phyloP scores from a whole-genome alignment of 2,113 vertebrate species.

The Pandion haliaetus region DNA sequence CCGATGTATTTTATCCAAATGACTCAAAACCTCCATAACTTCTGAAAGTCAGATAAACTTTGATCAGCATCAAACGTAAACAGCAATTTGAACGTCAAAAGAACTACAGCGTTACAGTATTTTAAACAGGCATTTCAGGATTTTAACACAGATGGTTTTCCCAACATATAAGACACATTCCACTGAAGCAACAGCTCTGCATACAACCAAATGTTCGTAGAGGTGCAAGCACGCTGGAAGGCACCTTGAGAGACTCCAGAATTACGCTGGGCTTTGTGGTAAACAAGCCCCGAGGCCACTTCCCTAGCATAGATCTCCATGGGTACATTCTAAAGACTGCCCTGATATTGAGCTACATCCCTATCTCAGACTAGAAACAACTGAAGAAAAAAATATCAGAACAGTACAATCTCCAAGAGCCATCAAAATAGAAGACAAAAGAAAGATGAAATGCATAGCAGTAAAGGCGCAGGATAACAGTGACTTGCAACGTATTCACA shows the following conservation, averaged over 20 bases:
- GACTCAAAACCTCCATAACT: slow-evolving; percentile 72
- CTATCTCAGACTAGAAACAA: neutral
- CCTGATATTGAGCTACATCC: neutral
- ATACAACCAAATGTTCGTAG: neutral
- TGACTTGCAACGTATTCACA: rapidly evolving
- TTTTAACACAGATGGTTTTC: neutral
- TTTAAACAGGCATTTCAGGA: slow-evolving; percentile 28
- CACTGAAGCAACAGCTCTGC: neutral
- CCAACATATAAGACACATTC: neutral
- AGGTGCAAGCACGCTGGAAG: neutral
- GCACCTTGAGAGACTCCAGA: neutral
- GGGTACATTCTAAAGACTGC: neutral
- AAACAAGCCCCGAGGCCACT: neutral
- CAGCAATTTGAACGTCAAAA: slow-evolving; percentile 51
- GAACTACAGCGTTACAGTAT: slow-evolving; percentile 7
- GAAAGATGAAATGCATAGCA: neutral
- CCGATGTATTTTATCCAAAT: slow-evolving; percentile 60
- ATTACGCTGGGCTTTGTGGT: neutral
- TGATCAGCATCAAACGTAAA: slow-evolving; percentile 72
- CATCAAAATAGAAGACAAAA: neutral
- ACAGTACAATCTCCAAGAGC: neutral
- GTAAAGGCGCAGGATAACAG: rapidly evolving
- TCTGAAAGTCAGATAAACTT: slow-evolving; percentile 70
- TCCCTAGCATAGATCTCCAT: neutral
- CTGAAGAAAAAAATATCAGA: neutral